These are phyloP conservation scores for Anabas testudineus DNA, from an alignment of 2,797 vertebrate genomes.

Conservation along the genomic window DNA sequence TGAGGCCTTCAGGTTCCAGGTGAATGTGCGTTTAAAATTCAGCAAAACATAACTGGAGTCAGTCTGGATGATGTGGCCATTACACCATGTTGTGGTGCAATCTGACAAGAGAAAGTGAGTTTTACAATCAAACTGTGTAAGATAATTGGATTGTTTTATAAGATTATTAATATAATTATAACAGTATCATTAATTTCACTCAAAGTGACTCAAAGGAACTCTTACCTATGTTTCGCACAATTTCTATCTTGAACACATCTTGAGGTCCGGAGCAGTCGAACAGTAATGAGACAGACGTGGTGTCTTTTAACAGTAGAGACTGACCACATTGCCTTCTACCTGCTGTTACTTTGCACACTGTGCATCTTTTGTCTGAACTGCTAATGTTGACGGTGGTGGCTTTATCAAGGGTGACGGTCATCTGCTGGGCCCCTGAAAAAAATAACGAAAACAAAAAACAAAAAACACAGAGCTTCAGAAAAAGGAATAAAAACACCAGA, in stretches of 20 bases:
- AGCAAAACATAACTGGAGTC: conserved; percentile 52
- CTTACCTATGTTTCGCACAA: conserved; percentile 72
- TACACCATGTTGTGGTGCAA: conserved; percentile 76
- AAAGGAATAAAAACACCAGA: neutral
- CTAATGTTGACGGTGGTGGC: conserved; percentile 63
- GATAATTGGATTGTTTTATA: neutral
- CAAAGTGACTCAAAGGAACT: neutral
- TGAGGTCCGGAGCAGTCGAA: conserved; percentile 74
- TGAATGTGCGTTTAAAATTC: conserved; percentile 86
- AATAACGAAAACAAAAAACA: too few species aligned
- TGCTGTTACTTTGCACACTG: conserved; percentile 58
- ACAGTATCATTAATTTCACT: neutral
- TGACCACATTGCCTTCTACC: conserved; percentile 11
- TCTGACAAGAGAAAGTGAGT: conserved; percentile 56
- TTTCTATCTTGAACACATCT: conserved; percentile 72
- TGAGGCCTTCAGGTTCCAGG: conserved; percentile 83
- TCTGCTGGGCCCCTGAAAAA: conserved; percentile 53
- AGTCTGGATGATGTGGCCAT: conserved; percentile 75
- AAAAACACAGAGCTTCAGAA: neutral
- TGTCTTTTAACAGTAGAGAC: conserved; percentile 31
- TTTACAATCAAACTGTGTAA: neutral
- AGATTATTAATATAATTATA: neutral
- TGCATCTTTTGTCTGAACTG: conserved; percentile 55
- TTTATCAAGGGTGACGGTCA: conserved; percentile 51
- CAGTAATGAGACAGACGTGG: conserved; percentile 30